Conservation (phyloP, 2,888 invertebrate genomes). For the Amaurobius ferox region DNA sequence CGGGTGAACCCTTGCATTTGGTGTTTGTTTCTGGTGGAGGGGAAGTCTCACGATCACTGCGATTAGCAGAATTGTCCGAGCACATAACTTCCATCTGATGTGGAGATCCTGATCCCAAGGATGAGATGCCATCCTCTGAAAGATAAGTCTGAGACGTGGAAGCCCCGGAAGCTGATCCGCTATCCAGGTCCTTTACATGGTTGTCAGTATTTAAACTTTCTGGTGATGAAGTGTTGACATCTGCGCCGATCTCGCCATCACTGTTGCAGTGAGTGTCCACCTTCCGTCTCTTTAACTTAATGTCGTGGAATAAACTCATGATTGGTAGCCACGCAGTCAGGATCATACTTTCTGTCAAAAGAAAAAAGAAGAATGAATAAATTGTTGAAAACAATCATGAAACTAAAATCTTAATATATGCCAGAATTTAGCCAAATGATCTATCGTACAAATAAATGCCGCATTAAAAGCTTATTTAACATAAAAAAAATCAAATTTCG, state of each 20-base stretch:
- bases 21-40: slow-evolving; percentile 9
- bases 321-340: slow-evolving; percentile 62
- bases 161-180: slow-evolving; percentile 43
- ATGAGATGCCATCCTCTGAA: slow-evolving; percentile 46
- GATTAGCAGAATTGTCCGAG: slow-evolving; percentile 30
- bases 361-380: slow-evolving; percentile 14
- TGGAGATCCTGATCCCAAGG: slow-evolving; percentile 38
- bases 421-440: too few species aligned
- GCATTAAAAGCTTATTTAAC: too few species aligned
- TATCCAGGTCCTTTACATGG: slow-evolving; percentile 35
- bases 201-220: slow-evolving; percentile 47
- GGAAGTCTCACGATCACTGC: slow-evolving; percentile 33
- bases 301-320: slow-evolving; percentile 72
- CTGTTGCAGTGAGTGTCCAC: slow-evolving; percentile 66
- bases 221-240: slow-evolving; percentile 66
- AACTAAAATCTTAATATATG: too few species aligned
- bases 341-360: slow-evolving; percentile 70
- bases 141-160: slow-evolving; percentile 38
- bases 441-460: too few species aligned
- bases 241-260: slow-evolving; percentile 61
- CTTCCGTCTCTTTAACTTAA: slow-evolving; percentile 69
- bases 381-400: too few species aligned
- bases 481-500: too few species aligned
- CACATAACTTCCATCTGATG: slow-evolving; percentile 48
- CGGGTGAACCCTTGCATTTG: slow-evolving; percentile 32